Evolutionary conservation across 2,888 invertebrate genomes (phyloP).

Genomic region (Pteria penguin): DNA sequence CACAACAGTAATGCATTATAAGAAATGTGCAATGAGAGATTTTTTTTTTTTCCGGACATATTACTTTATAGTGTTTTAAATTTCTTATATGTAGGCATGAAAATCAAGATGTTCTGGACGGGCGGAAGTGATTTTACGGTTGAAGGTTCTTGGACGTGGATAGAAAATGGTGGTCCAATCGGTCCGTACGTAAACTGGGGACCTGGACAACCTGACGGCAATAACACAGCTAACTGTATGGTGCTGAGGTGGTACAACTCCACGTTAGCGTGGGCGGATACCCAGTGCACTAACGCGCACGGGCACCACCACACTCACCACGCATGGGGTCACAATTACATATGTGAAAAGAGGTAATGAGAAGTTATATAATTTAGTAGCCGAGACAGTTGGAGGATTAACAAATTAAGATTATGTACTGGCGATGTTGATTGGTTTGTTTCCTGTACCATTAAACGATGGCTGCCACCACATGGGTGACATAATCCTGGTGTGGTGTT

Average conservation of each 20-base stretch:
- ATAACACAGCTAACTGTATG: slow-evolving; percentile 33
- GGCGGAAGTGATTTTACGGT: slow-evolving; percentile 24
- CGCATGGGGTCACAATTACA: not conserved
- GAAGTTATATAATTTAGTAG: too few species aligned
- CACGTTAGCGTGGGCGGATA: slow-evolving; percentile 30
- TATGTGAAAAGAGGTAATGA: not conserved
- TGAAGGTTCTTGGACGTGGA: slow-evolving; percentile 35
- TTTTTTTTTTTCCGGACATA: too few species aligned
- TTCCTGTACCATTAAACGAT: too few species aligned
- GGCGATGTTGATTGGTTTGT: too few species aligned
- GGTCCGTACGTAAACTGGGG: slow-evolving; percentile 13
- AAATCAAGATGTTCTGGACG: slow-evolving; percentile 26
- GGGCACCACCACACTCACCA: not conserved
- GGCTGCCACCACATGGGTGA: too few species aligned
- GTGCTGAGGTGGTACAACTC: slow-evolving; percentile 1
- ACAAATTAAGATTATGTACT: too few species aligned
- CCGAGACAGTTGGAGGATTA: too few species aligned
- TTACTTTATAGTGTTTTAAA: too few species aligned
- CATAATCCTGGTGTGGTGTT: too few species aligned
- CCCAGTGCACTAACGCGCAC: slow-evolving; percentile 6
- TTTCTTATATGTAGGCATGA: slow-evolving; percentile 12
- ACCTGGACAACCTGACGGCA: slow-evolving; percentile 33
- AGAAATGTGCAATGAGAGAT: too few species aligned
- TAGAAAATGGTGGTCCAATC: slow-evolving; percentile 17
- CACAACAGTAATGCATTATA: too few species aligned